A percentile compares a stretch with the other conserved stretches of the same genome.
These are phyloP conservation scores for Leucania comma DNA, from an alignment of 2,888 invertebrate species.

Conservation along the genomic window DNA sequence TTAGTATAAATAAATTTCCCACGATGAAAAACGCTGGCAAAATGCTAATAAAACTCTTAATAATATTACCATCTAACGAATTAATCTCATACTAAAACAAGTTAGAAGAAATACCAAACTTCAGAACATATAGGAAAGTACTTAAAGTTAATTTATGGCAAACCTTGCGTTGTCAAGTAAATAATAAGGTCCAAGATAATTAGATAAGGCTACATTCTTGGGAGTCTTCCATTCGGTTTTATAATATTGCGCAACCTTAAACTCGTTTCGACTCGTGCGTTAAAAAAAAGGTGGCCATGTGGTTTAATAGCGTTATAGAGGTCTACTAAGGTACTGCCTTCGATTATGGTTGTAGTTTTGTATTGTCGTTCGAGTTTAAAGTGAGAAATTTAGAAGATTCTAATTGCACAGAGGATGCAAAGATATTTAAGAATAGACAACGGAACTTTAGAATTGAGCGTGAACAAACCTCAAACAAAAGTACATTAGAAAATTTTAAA, in stretches of 20 bases:
- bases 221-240: slow-evolving; percentile 22
- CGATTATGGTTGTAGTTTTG: background rate
- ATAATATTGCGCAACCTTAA: slow-evolving; percentile 48
- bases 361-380: background rate
- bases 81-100: background rate
- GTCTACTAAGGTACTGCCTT: background rate
- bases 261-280: slow-evolving; percentile 22
- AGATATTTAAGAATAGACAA: too few species aligned
- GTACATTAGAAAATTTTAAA: too few species aligned
- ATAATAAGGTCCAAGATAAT: slow-evolving; percentile 31
- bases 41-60: too few species aligned
- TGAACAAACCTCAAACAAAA: too few species aligned
- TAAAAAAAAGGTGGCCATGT: slow-evolving; percentile 15
- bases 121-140: background rate
- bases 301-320: slow-evolving; percentile 13
- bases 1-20: too few species aligned
- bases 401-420: too few species aligned
- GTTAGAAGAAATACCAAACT: background rate
- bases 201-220: slow-evolving; percentile 37
- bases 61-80: background rate
- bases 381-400: background rate
- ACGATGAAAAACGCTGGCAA: too few species aligned
- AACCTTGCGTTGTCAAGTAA: slow-evolving; percentile 1
- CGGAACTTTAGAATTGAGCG: too few species aligned
- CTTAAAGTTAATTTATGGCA: background rate